Evolutionary conservation across 2,113 vertebrate genomes (phyloP), one percentile per base, ranked within the genome.

Genomic region (Tragelaphus imberbis): DNA sequence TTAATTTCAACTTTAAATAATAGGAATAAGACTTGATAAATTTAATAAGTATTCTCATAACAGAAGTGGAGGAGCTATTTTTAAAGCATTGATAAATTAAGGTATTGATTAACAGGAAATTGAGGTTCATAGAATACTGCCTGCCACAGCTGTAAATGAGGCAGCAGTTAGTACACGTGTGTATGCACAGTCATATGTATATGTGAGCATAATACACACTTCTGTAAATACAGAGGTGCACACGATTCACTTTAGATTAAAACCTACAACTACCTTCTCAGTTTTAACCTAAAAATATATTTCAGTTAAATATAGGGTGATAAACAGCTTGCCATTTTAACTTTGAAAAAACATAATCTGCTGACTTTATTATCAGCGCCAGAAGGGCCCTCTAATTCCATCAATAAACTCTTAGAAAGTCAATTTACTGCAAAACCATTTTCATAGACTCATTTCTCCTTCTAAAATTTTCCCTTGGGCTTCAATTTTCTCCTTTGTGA

Each of bases 401-500:
- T 92, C 95, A 95, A 96, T 89, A 97, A 94, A 97, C 81, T 94
- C 95, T 96, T 33, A 88, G 59, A 97, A 97, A 97, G 97, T 90
- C 90, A 96, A 97, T 96, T 97, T 95, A 94, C 92, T 75, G 47
- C 61, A 95, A 95, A 97, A 95, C 90, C 92, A 95, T 95, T 97
- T 97, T 97, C 97, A 97, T 77, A 96, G 65, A 81, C n/a, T 84
- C 97, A 65, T 96, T 16, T 80, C 79, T 95, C 93, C 84, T 91
- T 95, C 94, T 97, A 80, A 97, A 93, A 92, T 79, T 91, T 92
- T 88, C 96, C 94, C 87, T 51, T 49, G 68, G 92, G 90, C 96
- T 95, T 97, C 92, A 96, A 95, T 97, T 97, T 97, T 97, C 85
- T 97, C 90, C 96, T 97, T 90, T 90, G 97, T 98, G 95, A 97